Evolutionary conservation across 1,140 invertebrate genomes (phyloP), one percentile per base, ranked within the genome.

Genomic region (Meloidogyne chitwoodi): DNA sequence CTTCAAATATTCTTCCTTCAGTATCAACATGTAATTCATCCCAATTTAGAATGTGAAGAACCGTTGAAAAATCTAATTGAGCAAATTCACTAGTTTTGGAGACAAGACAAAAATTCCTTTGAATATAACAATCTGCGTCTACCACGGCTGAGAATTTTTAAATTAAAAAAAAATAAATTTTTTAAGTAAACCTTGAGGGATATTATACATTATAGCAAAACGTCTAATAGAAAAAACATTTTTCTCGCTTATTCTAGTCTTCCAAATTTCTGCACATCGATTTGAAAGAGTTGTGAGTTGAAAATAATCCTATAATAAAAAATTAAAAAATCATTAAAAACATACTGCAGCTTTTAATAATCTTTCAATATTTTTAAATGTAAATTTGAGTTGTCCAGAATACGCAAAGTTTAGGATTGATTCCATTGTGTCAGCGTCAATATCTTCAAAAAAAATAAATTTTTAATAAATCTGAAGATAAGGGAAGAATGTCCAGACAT

Each of bases 331-430:
- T 27, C 6, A 16, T 3, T 2, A n/a, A n/a, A 29, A 70, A 70
- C 19, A 41, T 29, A 70, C 93, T 19, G 93, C 92, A n/a, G 92
- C 93, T 48, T 93, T 91, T 90, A 95, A 91, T 2, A 95, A 89
- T 80, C 91, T 91, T 85, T 95, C 93, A 0, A 95, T 93, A 89
- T 94, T 95, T 75, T 90, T 90, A 76, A 91, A 91, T 85, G 92
- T 92, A 67, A 95, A 91, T 44, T 91, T 90, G 34, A 95, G 91
- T 10, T 48, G 71, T 11, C 93, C 93, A 84, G 91, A 92, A 84
- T 95, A 95, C 0, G 93, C 93, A 90, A 93, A 95, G 87, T 94
- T 93, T 22, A 95, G 91, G 34, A 95, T 88, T 10, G 91, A 90
- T 89, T 94, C 93, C 68, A 95, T 85, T 6, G 93, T 83, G 48